Conservation (phyloP, 2,888 invertebrate genomes). For the Lasioglossum pauxillum region DNA sequence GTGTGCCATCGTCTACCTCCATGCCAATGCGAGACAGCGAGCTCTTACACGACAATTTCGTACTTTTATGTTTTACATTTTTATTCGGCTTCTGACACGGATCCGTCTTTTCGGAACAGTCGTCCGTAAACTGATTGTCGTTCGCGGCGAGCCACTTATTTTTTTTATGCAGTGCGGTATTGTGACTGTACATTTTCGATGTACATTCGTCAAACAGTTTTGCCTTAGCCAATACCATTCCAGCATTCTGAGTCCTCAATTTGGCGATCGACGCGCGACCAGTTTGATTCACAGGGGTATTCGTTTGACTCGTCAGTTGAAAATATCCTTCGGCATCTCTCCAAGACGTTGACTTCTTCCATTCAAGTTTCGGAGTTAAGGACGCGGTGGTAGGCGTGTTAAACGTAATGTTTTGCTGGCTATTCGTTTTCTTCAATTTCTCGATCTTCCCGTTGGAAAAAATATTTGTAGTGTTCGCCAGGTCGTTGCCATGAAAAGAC, state of each 20-base stretch:
- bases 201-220: constrained; percentile 88
- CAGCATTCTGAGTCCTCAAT: constrained; percentile 90
- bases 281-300: constrained; percentile 84
- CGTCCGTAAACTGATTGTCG: constrained; percentile 27
- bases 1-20: constrained; percentile 1
- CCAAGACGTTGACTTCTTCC: constrained; percentile 82
- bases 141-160: constrained; percentile 19
- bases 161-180: constrained; percentile 36
- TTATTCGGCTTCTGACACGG: constrained; percentile 45
- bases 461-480: constrained; percentile 71
- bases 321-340: constrained; percentile 86
- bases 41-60: constrained; percentile 17
- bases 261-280: constrained; percentile 91
- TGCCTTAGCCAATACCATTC: constrained; percentile 92
- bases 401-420: constrained; percentile 72
- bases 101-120: constrained; percentile 26
- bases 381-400: constrained; percentile 28
- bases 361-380: constrained; percentile 46
- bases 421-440: constrained; percentile 78
- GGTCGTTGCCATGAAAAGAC: constrained; percentile 80
- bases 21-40: constrained; percentile 1
- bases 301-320: constrained; percentile 79
- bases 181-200: constrained; percentile 29
- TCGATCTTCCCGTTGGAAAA: constrained; percentile 78
- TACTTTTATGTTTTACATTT: constrained; percentile 36